Percentiles rank a stretch among this genome's conserved stretches.
phyloP scores from a whole-genome alignment of 2,888 invertebrate genomes.

The Zygothrica quintamaculata region DNA sequence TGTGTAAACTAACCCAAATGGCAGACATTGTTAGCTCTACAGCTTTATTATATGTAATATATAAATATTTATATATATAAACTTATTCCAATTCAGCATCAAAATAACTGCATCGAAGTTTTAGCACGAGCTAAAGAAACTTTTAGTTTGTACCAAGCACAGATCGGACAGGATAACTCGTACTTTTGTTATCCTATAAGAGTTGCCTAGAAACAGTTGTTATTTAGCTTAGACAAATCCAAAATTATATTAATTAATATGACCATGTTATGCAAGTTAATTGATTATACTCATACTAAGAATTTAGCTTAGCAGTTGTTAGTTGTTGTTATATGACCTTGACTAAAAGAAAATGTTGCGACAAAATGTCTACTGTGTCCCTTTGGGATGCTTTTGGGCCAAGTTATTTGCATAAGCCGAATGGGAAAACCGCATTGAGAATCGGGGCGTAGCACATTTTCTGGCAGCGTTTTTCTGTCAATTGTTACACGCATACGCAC shows the following conservation, averaged over 20 bases:
- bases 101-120: too few relatives aligned
- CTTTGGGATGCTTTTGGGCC: conserved; percentile 18
- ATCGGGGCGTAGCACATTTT: conserved; percentile 26
- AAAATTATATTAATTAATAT: conserved; percentile 18
- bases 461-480: not conserved
- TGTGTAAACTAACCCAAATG: too few relatives aligned
- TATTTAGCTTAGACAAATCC: too few relatives aligned
- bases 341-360: conserved; percentile 23
- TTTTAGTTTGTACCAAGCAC: too few relatives aligned
- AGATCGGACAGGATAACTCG: too few relatives aligned
- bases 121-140: too few relatives aligned
- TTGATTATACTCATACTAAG: conserved; percentile 17
- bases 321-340: conserved; percentile 20
- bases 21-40: too few relatives aligned
- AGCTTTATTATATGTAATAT: too few relatives aligned
- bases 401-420: conserved; percentile 47
- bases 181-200: too few relatives aligned
- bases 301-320: conserved; percentile 6
- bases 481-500: not conserved
- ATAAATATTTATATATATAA: too few relatives aligned
- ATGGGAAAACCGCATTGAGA: conserved; percentile 33
- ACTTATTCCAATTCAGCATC: too few relatives aligned
- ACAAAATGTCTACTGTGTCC: conserved; percentile 27
- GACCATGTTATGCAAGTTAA: conserved; percentile 9
- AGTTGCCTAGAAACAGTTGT: too few relatives aligned